phyloP scores from a whole-genome alignment of 1,140 invertebrate genomes.

The Antheraea mylitta region DNA sequence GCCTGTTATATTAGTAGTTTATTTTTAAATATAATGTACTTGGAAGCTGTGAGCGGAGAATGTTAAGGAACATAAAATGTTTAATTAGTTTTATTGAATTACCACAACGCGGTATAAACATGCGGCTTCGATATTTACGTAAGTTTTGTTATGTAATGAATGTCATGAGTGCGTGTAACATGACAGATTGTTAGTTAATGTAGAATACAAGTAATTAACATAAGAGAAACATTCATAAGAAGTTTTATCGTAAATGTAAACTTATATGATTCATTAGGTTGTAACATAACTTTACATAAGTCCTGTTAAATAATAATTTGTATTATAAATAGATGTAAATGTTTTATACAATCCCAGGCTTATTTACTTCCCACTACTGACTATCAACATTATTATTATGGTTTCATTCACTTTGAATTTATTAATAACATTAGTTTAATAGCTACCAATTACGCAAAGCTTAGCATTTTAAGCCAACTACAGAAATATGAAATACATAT shows the following conservation, averaged over 20 bases:
- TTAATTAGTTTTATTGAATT: constrained; percentile 11
- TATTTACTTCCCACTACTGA: too few relatives aligned
- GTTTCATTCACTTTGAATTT: neutral
- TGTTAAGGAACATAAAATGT: constrained; percentile 1
- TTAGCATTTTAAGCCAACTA: neutral
- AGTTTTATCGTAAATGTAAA: too few relatives aligned
- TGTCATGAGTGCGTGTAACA: neutral
- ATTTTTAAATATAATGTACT: constrained; percentile 16
- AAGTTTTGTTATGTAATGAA: neutral
- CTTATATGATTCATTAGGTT: too few relatives aligned
- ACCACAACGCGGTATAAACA: neutral
- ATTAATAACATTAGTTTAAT: neutral
- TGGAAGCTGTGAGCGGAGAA: constrained; percentile 5
- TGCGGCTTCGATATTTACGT: neutral
- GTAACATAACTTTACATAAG: too few relatives aligned
- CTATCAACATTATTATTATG: too few relatives aligned
- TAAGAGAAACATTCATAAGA: too few relatives aligned
- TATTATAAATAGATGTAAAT: too few relatives aligned
- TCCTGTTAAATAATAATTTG: too few relatives aligned
- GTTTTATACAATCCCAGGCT: too few relatives aligned
- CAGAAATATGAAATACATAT: neutral
- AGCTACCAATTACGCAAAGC: too few relatives aligned
- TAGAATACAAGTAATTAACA: neutral
- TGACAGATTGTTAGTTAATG: neutral
- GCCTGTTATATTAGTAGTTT: constrained; percentile 14